Percentiles rank a stretch among this genome's conserved stretches.
These are phyloP conservation scores for Brachystomella parvula DNA, from an alignment of 1,140 invertebrate species.

Conservation along the genomic window DNA sequence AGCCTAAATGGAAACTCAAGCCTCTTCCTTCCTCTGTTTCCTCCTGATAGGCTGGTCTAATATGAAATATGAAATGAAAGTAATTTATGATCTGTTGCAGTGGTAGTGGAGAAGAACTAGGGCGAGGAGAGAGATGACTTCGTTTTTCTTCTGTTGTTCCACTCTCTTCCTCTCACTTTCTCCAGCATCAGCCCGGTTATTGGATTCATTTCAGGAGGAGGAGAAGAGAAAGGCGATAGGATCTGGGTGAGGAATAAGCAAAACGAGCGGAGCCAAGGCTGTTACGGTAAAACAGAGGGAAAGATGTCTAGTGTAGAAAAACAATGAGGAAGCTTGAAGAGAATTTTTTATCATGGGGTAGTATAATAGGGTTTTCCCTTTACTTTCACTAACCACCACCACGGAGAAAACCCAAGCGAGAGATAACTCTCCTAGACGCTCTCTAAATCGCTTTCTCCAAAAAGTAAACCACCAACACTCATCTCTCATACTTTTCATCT, in stretches of 20 bases:
- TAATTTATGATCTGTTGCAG: constrained; percentile 11
- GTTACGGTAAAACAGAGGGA: no score
- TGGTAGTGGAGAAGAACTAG: background rate
- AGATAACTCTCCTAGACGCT: background rate
- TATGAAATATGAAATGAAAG: background rate
- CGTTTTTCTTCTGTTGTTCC: constrained; percentile 4
- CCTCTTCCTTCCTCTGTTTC: background rate
- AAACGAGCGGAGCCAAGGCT: background rate
- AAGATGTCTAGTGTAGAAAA: background rate
- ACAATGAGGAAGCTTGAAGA: background rate
- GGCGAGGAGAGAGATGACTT: background rate
- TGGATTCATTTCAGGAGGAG: background rate
- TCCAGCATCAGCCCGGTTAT: background rate
- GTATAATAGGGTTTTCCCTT: background rate
- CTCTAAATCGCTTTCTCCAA: background rate
- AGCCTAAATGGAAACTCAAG: constrained; percentile 7
- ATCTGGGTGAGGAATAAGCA: background rate
- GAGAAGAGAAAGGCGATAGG: background rate
- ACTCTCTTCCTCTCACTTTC: background rate
- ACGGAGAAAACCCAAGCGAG: background rate
- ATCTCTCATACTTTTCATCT: constrained; percentile 11
- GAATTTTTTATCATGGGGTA: background rate
- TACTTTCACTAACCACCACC: constrained; percentile 2
- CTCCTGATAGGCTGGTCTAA: background rate
- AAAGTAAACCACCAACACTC: background rate